phyloP scores from a whole-genome alignment of 2,888 invertebrate species.

The Hipparchia sbordonii region DNA sequence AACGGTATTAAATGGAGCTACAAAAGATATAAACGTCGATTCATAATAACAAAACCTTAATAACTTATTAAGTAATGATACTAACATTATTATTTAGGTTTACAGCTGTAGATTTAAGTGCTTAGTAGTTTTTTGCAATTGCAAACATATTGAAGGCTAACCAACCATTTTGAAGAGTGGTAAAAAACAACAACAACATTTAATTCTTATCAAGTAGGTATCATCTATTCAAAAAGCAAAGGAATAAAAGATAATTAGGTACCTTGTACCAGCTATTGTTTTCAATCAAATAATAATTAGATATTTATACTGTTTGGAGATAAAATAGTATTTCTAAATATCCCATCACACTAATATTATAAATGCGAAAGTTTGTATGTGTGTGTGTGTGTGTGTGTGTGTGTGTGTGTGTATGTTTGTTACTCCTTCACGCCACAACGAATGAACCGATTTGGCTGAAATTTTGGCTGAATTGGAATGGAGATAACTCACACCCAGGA shows the following conservation, averaged over 20 bases:
- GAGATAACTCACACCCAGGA: no score
- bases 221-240: not conserved
- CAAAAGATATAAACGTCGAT: constrained; percentile 22
- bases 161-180: not conserved
- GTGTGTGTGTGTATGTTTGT: no score
- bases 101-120: not conserved
- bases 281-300: not conserved
- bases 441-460: no score
- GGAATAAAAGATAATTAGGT: not conserved
- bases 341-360: no score
- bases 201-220: constrained; percentile 1
- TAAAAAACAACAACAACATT: not conserved
- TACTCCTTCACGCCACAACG: no score
- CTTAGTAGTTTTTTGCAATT: not conserved
- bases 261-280: not conserved
- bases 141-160: not conserved
- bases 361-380: no score
- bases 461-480: no score
- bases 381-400: no score
- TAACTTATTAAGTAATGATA: not conserved
- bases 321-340: no score
- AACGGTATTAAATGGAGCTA: no score
- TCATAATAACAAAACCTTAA: not conserved
- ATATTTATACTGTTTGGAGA: not conserved
- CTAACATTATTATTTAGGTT: not conserved